phyloP scores from a whole-genome alignment of 2,888 invertebrate species.

The Dynastes maya region DNA sequence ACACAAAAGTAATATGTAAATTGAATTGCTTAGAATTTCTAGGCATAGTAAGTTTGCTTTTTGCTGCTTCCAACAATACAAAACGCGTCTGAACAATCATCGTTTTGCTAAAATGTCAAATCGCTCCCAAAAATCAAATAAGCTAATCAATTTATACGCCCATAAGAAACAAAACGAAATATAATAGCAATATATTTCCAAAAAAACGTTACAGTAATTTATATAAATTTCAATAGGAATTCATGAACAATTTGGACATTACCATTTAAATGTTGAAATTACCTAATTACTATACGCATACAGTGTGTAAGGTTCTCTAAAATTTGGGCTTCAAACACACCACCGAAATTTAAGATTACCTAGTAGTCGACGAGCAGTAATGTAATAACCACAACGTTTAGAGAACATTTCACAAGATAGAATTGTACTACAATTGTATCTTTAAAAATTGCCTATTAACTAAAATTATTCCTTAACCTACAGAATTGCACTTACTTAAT shows the following conservation, averaged over 20 bases:
- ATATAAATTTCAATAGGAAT: slow-evolving; percentile 25
- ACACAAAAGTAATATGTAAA: too few relatives aligned
- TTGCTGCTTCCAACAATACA: too few relatives aligned
- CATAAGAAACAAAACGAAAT: not conserved
- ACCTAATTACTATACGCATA: not conserved
- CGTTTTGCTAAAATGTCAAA: too few relatives aligned
- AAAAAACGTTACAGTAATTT: slow-evolving; percentile 25
- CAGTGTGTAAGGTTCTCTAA: not conserved
- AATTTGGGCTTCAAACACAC: not conserved
- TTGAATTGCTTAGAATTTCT: too few relatives aligned
- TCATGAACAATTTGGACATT: not conserved
- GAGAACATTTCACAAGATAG: slow-evolving; percentile 9
- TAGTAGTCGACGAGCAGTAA: not conserved
- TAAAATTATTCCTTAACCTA: slow-evolving; percentile 26
- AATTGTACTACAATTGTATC: not conserved
- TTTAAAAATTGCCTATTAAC: slow-evolving; percentile 30
- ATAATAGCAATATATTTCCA: slow-evolving; percentile 32
- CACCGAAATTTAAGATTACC: slow-evolving; percentile 9
- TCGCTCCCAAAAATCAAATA: too few relatives aligned
- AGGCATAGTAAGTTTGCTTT: too few relatives aligned
- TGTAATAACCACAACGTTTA: slow-evolving; percentile 17
- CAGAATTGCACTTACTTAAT: slow-evolving; percentile 4
- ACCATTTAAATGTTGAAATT: slow-evolving; percentile 21
- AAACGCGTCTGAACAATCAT: too few relatives aligned
- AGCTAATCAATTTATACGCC: too few relatives aligned